Evolutionary conservation across 1,140 invertebrate species (phyloP).

Genomic region (Cherax destructor): DNA sequence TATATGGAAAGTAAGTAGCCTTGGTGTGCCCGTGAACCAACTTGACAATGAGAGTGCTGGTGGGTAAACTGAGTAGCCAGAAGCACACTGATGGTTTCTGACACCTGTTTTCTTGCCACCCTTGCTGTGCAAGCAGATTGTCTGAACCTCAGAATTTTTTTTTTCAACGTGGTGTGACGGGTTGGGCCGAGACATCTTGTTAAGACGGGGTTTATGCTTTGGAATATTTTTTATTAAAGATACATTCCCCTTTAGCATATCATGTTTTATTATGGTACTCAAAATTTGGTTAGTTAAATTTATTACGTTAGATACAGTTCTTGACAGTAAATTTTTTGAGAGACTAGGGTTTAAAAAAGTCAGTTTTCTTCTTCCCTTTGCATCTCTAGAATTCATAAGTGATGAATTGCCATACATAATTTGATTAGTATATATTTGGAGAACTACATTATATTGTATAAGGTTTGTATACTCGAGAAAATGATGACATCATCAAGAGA

Average conservation of each 20-base stretch:
- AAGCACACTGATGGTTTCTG: conserved; percentile 5
- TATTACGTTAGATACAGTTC: not conserved
- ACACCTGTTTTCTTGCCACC: conserved; percentile 9
- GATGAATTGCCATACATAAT: too few species aligned
- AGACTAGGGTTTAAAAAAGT: not conserved
- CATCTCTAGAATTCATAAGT: too few species aligned
- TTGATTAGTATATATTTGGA: too few species aligned
- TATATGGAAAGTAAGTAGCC: conserved; percentile 17
- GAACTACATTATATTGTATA: not conserved
- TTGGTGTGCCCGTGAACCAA: conserved; percentile 59
- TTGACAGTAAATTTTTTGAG: not conserved
- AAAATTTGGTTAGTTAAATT: not conserved
- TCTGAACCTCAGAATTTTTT: not conserved
- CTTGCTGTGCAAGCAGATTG: not conserved
- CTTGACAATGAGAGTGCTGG: conserved; percentile 56
- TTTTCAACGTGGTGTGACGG: conserved; percentile 59
- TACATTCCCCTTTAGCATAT: not conserved
- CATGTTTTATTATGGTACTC: not conserved
- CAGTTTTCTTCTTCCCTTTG: not conserved
- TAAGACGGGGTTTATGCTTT: conserved; percentile 8
- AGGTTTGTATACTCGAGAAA: not conserved
- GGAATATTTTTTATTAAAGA: not conserved
- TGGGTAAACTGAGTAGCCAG: conserved; percentile 58
- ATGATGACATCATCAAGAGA: conserved; percentile 29
- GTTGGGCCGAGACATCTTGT: conserved; percentile 30